Percentiles rank a stretch among this genome's conserved stretches.
Conservation (phyloP, 2,888 invertebrate genomes). For the Drosophila falleni region DNA sequence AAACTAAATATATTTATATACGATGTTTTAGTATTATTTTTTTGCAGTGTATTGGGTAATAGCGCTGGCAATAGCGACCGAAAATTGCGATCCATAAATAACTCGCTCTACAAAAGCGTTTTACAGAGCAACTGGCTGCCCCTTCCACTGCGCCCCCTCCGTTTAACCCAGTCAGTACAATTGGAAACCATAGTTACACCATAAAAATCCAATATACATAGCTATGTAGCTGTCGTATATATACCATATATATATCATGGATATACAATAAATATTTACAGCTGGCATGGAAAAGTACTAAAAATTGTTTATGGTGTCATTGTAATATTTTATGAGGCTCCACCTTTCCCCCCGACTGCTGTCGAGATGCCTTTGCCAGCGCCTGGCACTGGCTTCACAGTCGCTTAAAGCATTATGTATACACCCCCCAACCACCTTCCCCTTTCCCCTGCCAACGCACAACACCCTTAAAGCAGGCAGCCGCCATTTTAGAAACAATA, state of each 20-base stretch:
- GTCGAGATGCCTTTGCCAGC: constrained; percentile 38
- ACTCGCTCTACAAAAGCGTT: constrained; percentile 49
- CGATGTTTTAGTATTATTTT: neutral
- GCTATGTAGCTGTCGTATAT: constrained; percentile 37
- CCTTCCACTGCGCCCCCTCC: neutral
- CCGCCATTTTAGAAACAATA: constrained; percentile 56
- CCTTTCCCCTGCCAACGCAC: neutral
- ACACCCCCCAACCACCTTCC: constrained; percentile 8
- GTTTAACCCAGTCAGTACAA: constrained; percentile 20
- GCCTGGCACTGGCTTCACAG: constrained; percentile 59
- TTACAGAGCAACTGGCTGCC: constrained; percentile 23
- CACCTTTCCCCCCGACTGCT: constrained; percentile 6
- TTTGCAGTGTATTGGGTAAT: constrained; percentile 6
- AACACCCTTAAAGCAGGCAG: constrained; percentile 38
- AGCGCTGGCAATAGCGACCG: constrained; percentile 26
- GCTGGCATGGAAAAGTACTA: constrained; percentile 68
- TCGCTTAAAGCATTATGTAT: constrained; percentile 44
- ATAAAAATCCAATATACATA: constrained; percentile 76
- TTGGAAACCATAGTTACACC: constrained; percentile 74
- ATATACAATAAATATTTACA: constrained; percentile 76
- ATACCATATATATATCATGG: constrained; percentile 38
- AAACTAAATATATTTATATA: neutral
- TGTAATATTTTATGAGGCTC: constrained; percentile 79
- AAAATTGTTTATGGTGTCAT: constrained; percentile 82
- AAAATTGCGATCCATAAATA: constrained; percentile 65